Evolutionary conservation across 2,888 invertebrate species (phyloP).

Genomic region (Mechanitis messenoides): DNA sequence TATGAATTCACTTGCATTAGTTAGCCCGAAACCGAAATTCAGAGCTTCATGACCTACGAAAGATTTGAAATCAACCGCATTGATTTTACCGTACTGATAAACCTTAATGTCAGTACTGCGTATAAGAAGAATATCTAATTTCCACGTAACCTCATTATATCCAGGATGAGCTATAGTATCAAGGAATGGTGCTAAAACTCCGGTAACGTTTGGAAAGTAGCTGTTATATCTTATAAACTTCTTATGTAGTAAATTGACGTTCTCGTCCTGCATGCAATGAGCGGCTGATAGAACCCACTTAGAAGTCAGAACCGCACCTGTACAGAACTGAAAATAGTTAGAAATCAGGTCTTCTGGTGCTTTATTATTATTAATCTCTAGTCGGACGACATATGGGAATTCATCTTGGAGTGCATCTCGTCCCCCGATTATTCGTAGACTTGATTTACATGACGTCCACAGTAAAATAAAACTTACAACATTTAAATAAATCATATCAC

Average conservation of each 20-base stretch:
- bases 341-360: background rate
- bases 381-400: background rate
- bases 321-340: background rate
- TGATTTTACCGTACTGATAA: background rate
- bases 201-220: background rate
- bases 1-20: background rate
- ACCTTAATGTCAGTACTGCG: background rate
- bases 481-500: background rate
- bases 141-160: background rate
- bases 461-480: background rate
- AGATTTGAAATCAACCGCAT: background rate
- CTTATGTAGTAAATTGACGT: background rate
- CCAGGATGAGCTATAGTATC: background rate
- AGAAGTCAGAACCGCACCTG: background rate
- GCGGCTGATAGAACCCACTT: background rate
- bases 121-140: background rate
- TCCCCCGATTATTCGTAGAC: background rate
- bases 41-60: background rate
- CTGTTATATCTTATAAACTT: background rate
- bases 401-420: background rate
- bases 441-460: background rate
- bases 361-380: background rate
- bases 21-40: background rate
- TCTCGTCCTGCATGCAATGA: background rate
- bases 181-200: background rate